Evolutionary conservation across 2,797 vertebrate species (phyloP).

Genomic region (Pelodytes ibericus): DNA sequence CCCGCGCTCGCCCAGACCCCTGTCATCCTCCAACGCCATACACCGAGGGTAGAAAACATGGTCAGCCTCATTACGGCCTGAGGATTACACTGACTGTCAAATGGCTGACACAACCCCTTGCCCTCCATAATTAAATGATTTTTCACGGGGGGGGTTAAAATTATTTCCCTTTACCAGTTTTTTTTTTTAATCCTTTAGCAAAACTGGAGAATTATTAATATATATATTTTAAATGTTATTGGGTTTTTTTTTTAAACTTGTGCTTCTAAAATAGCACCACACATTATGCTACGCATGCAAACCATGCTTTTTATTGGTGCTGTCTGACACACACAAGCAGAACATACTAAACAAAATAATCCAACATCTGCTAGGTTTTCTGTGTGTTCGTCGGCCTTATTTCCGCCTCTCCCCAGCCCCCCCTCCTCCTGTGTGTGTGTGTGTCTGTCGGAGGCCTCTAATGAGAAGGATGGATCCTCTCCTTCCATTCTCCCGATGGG

Average conservation of each 20-base stretch:
- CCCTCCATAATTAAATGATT: not conserved
- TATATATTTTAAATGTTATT: not conserved
- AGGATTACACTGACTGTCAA: not conserved
- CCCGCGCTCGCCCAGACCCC: not conserved
- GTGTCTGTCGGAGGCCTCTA: constrained; percentile 16
- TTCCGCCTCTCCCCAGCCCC: no score
- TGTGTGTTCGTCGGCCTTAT: constrained; percentile 6
- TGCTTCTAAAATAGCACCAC: not conserved
- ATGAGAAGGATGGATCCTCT: constrained; percentile 30
- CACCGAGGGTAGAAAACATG: not conserved
- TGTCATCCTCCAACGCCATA: not conserved
- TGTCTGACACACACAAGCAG: not conserved
- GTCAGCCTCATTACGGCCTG: not conserved
- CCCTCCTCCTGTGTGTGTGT: no score
- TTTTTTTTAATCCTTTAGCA: not conserved
- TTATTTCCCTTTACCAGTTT: no score
- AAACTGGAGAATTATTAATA: not conserved
- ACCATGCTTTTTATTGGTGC: not conserved
- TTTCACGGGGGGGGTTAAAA: no score
- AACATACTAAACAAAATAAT: not conserved
- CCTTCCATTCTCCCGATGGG: constrained; percentile 13
- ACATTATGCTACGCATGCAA: not conserved
- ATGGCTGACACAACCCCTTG: not conserved
- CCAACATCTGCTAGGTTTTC: constrained; percentile 37
- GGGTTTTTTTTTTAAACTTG: not conserved